These are phyloP conservation scores for Onychomys torridus DNA, from an alignment of 2,797 vertebrate species.

Conservation along the genomic window DNA sequence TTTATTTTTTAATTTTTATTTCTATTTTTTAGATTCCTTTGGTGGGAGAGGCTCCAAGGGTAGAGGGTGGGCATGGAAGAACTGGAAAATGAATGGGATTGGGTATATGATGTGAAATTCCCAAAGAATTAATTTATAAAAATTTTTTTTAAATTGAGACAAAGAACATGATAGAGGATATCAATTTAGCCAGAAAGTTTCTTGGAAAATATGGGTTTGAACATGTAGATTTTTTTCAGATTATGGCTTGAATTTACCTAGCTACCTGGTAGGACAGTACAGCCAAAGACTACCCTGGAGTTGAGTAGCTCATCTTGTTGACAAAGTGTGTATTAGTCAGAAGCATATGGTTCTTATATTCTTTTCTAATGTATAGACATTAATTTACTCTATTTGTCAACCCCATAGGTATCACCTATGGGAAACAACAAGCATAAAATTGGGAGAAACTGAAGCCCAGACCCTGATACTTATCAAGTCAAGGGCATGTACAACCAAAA, in stretches of 20 bases:
- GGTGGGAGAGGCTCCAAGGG: background rate
- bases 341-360: background rate
- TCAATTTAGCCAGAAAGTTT: background rate
- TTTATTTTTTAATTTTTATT: background rate
- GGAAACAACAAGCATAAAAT: background rate
- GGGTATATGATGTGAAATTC: background rate
- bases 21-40: background rate
- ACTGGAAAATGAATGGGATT: background rate
- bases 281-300: background rate
- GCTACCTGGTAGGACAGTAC: background rate
- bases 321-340: background rate
- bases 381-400: slow-evolving; percentile 29
- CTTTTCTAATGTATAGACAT: slow-evolving; percentile 31
- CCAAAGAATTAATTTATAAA: background rate
- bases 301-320: background rate
- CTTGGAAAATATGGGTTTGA: background rate
- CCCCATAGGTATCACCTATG: background rate
- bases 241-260: background rate
- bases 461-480: slow-evolving; percentile 10
- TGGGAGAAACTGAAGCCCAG: background rate
- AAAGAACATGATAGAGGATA: background rate
- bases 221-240: background rate
- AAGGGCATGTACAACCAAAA: slow-evolving; percentile 45
- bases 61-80: background rate
- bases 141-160: background rate